Conservation (phyloP, 2,797 vertebrate species). For the Anguilla anguilla region DNA sequence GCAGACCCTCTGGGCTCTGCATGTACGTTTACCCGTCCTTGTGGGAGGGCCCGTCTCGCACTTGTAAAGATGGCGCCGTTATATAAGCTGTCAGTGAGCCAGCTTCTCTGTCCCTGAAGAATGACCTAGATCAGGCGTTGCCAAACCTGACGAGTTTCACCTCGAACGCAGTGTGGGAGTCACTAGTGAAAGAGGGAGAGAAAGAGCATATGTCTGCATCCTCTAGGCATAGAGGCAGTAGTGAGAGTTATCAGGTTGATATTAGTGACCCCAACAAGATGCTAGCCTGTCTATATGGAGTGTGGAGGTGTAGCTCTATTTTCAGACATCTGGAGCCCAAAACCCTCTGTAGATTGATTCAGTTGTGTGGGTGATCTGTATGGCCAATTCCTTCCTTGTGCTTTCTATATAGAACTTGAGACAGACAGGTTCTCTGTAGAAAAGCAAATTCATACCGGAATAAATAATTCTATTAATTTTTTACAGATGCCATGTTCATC, state of each 20-base stretch:
- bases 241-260: neutral
- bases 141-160: conserved; percentile 9
- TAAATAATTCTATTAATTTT: neutral
- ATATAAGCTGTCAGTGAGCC: conserved; percentile 22
- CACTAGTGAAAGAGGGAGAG: neutral
- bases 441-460: neutral
- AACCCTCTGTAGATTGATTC: neutral
- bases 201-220: conserved; percentile 13
- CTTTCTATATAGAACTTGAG: neutral
- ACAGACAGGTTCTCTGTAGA: neutral
- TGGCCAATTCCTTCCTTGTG: neutral
- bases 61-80: conserved; percentile 6
- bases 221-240: neutral
- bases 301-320: conserved; percentile 16
- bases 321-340: neutral
- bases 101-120: conserved; percentile 19
- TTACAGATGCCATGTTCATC: neutral
- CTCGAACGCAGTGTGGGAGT: conserved; percentile 15
- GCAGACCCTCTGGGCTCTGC: neutral
- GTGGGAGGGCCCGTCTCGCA: conserved; percentile 5
- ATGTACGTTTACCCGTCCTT: neutral
- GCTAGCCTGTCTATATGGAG: neutral
- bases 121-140: conserved; percentile 19
- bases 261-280: conserved; percentile 12
- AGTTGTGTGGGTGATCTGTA: conserved; percentile 2